phyloP scores from a whole-genome alignment of 92 coral and sea anemone species.

The Epizoanthus rinbou region DNA sequence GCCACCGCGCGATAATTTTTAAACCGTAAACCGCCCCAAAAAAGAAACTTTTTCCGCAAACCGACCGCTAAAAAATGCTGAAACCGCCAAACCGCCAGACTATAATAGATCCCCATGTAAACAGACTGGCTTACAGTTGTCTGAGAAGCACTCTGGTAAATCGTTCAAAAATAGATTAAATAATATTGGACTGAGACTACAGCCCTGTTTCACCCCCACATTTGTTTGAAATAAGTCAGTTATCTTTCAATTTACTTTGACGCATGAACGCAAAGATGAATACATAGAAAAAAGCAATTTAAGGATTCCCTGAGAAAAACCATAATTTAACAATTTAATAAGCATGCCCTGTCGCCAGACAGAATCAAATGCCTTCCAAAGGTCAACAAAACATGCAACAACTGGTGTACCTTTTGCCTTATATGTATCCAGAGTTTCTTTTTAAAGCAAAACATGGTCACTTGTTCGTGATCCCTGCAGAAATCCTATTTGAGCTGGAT shows the following conservation, averaged over 20 bases:
- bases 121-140: background rate
- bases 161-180: constrained; percentile 25
- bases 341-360: constrained; percentile 54
- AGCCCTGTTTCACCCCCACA: constrained; percentile 36
- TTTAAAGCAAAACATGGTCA: constrained; percentile 51
- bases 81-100: too few species aligned
- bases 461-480: constrained; percentile 47
- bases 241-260: constrained; percentile 1
- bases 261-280: background rate
- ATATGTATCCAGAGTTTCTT: constrained; percentile 42
- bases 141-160: constrained; percentile 6
- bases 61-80: too few species aligned
- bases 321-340: constrained; percentile 17
- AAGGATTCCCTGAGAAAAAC: constrained; percentile 24
- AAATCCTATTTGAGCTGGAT: constrained; percentile 56
- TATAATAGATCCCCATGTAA: too few species aligned
- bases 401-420: constrained; percentile 36
- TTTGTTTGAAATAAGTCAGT: background rate
- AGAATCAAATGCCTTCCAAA: constrained; percentile 67
- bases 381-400: constrained; percentile 56
- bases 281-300: constrained; percentile 17
- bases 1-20: too few species aligned
- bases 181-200: constrained; percentile 8
- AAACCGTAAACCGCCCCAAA: too few species aligned
- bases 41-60: too few species aligned